phyloP scores from a whole-genome alignment of 2,113 vertebrate species.

The Oreochromis spilurus region DNA sequence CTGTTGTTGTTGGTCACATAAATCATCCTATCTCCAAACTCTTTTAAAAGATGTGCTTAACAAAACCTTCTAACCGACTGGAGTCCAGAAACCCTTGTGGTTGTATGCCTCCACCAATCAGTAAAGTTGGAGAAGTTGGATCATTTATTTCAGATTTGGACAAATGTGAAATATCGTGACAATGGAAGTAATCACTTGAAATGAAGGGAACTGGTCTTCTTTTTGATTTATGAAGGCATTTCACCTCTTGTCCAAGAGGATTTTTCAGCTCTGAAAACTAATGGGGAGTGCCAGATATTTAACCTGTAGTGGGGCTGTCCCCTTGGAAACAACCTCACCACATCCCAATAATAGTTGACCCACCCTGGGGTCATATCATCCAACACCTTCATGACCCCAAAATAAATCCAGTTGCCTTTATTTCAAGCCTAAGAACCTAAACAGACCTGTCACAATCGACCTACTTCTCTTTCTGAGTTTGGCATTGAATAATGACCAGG shows the following conservation, averaged over 20 bases:
- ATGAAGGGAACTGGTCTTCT: background rate
- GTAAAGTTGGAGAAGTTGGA: background rate
- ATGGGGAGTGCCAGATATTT: background rate
- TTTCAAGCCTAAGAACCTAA: background rate
- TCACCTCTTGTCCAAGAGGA: background rate
- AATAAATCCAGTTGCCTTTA: background rate
- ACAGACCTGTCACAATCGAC: background rate
- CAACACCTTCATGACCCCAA: background rate
- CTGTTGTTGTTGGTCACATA: background rate
- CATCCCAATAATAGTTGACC: background rate
- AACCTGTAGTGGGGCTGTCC: background rate
- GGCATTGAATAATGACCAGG: background rate
- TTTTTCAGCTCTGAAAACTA: background rate
- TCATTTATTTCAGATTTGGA: background rate
- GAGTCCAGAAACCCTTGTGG: background rate
- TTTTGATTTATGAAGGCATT: background rate
- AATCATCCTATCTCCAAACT: background rate
- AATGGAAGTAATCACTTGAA: background rate
- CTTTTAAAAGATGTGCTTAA: background rate
- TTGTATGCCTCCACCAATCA: background rate
- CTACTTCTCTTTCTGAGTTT: background rate
- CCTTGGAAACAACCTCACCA: background rate
- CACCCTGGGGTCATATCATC: background rate
- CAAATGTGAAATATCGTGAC: background rate
- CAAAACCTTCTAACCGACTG: background rate